Conservation (phyloP, 2,113 vertebrate species). For the Puffinus mauretanicus region DNA sequence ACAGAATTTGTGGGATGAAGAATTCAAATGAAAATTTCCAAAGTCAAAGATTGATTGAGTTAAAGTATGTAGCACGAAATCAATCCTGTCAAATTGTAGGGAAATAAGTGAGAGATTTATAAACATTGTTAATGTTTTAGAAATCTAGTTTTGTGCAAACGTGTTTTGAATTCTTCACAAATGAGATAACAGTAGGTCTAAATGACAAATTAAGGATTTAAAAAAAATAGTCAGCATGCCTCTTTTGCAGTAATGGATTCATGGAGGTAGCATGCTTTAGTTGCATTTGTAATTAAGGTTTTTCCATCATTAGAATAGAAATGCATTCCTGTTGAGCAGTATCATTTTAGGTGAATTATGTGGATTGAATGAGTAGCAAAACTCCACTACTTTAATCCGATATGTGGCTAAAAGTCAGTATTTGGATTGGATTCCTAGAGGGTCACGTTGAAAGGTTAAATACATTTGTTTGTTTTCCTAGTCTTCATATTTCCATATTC, state of each 20-base stretch:
- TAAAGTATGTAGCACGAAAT: slow-evolving; percentile 63
- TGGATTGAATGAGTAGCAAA: slow-evolving; percentile 64
- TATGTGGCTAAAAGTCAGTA: slow-evolving; percentile 50
- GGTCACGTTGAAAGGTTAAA: slow-evolving; percentile 57
- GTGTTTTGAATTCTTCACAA: slow-evolving; percentile 71
- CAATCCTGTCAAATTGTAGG: slow-evolving; percentile 61
- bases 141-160: slow-evolving; percentile 66
- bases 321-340: slow-evolving; percentile 67
- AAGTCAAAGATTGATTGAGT: slow-evolving; percentile 51
- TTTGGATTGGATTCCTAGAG: slow-evolving; percentile 65
- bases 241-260: slow-evolving; percentile 70
- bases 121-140: slow-evolving; percentile 73
- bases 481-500: slow-evolving; percentile 53
- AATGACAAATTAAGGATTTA: slow-evolving; percentile 76
- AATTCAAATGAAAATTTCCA: slow-evolving; percentile 56
- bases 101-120: slow-evolving; percentile 66
- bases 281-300: slow-evolving; percentile 74
- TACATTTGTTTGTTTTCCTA: slow-evolving; percentile 50
- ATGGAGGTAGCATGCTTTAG: slow-evolving; percentile 61
- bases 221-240: slow-evolving; percentile 72
- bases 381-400: slow-evolving; percentile 50
- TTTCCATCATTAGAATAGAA: slow-evolving; percentile 68
- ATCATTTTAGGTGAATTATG: slow-evolving; percentile 69
- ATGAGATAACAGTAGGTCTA: slow-evolving; percentile 73
- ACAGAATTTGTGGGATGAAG: slow-evolving; percentile 48